These are phyloP conservation scores for Serripes groenlandicus DNA, from an alignment of 2,888 invertebrate genomes.

Conservation along the genomic window DNA sequence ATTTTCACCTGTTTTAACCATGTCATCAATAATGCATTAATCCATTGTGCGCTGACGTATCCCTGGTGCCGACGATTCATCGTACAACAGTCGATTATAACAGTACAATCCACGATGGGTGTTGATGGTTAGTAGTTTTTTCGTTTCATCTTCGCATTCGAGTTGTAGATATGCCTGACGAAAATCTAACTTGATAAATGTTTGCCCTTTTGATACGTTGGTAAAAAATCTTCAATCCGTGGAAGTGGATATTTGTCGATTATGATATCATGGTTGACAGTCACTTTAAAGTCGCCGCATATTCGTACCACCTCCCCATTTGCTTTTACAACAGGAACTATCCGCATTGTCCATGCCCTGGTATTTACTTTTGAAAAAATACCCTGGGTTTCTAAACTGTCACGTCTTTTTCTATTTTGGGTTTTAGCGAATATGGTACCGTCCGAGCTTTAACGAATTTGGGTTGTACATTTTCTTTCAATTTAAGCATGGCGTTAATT, in stretches of 20 bases:
- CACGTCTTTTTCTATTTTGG: constrained; percentile 42
- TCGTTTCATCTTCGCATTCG: constrained; percentile 25
- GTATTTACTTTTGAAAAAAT: constrained; percentile 48
- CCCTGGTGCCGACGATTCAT: constrained; percentile 64
- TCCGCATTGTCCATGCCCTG: constrained; percentile 67
- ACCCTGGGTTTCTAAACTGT: constrained; percentile 36
- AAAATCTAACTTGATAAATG: constrained; percentile 48
- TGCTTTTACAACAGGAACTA: constrained; percentile 67
- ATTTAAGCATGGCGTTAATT: constrained; percentile 26
- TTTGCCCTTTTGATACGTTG: constrained; percentile 33
- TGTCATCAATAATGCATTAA: constrained; percentile 39
- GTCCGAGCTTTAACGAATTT: constrained; percentile 42
- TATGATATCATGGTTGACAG: constrained; percentile 70
- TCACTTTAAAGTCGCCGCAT: constrained; percentile 72
- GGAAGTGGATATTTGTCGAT: constrained; percentile 75
- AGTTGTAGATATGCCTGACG: constrained; percentile 32
- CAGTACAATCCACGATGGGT: constrained; percentile 60
- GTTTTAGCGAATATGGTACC: constrained; percentile 51
- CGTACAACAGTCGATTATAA: constrained; percentile 68
- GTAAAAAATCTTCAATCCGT: constrained; percentile 73
- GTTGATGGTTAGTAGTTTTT: constrained; percentile 28
- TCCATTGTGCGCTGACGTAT: constrained; percentile 72
- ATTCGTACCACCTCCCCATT: constrained; percentile 55
- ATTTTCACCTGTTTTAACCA: constrained; percentile 26
- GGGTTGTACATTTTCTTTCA: constrained; percentile 39